phyloP scores from a whole-genome alignment of 2,888 invertebrate species.

The Hirtodrosophila alboralis region DNA sequence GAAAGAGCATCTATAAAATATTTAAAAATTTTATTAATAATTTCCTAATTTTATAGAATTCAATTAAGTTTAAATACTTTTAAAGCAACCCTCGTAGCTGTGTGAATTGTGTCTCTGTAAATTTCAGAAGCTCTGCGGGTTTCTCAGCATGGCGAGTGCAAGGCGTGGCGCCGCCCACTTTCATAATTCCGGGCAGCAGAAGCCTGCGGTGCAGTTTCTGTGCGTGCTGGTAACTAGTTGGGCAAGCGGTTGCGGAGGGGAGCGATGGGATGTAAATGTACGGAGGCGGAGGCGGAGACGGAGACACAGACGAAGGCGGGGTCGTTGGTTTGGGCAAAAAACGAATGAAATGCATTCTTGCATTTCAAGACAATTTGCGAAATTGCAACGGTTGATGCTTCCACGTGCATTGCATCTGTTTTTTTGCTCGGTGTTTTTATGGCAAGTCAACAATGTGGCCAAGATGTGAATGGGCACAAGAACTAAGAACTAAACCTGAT shows the following conservation, averaged over 20 bases:
- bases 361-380: constrained; percentile 76
- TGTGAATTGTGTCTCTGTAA: constrained; percentile 36
- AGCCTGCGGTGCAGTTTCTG: constrained; percentile 33
- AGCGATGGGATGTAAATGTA: too few species aligned
- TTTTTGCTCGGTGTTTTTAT: constrained; percentile 57
- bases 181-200: constrained; percentile 46
- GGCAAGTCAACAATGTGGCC: constrained; percentile 72
- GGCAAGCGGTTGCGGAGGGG: not conserved
- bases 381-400: constrained; percentile 76
- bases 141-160: constrained; percentile 2
- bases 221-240: constrained; percentile 35
- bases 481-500: constrained; percentile 18
- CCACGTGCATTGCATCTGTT: constrained; percentile 70
- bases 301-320: not conserved
- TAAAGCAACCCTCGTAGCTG: constrained; percentile 4
- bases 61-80: not conserved
- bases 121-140: constrained; percentile 12
- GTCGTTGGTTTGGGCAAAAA: constrained; percentile 30
- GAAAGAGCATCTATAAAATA: too few species aligned
- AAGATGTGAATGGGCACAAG: constrained; percentile 29
- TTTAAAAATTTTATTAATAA: too few species aligned
- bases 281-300: too few species aligned
- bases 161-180: constrained; percentile 26
- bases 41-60: not conserved
- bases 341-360: constrained; percentile 70